Evolutionary conservation across 2,113 vertebrate species (phyloP).

Genomic region (Channa argus): DNA sequence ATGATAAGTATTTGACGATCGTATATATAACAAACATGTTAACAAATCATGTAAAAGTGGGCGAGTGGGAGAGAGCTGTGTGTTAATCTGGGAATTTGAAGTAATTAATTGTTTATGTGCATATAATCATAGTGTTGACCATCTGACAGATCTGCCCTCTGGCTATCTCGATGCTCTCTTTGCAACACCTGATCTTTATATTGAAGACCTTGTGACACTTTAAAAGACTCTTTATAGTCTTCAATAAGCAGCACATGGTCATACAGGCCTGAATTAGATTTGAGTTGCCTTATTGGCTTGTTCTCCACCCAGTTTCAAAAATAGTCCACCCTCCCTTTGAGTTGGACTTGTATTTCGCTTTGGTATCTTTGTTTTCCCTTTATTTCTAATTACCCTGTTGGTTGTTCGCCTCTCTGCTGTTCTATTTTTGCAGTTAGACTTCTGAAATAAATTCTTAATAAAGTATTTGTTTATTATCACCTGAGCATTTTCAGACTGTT

Average conservation of each 20-base stretch:
- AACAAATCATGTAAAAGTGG: neutral
- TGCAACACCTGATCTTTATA: constrained; percentile 36
- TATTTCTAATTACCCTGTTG: neutral
- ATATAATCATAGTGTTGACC: neutral
- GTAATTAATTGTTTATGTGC: constrained; percentile 31
- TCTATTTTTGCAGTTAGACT: too few relatives aligned
- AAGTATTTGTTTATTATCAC: neutral
- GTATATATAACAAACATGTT: too few relatives aligned
- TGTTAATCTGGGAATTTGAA: constrained; percentile 33
- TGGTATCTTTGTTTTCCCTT: neutral
- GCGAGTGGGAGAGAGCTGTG: neutral
- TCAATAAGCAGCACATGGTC: constrained; percentile 67
- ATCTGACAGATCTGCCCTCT: constrained; percentile 9
- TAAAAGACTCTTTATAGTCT: constrained; percentile 41
- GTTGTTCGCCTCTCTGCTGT: neutral
- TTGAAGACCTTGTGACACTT: constrained; percentile 58
- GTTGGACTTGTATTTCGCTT: neutral
- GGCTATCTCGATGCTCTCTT: constrained; percentile 12
- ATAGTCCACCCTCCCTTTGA: neutral
- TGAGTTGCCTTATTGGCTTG: constrained; percentile 41
- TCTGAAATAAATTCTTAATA: too few relatives aligned
- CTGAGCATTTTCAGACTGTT: neutral
- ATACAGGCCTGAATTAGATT: constrained; percentile 57
- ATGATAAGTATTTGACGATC: neutral
- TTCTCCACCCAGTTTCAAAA: neutral